Percentiles rank a stretch among this genome's conserved stretches.
Evolutionary conservation across 2,888 invertebrate species (phyloP).

Genomic region (Ophioninae sp.): DNA sequence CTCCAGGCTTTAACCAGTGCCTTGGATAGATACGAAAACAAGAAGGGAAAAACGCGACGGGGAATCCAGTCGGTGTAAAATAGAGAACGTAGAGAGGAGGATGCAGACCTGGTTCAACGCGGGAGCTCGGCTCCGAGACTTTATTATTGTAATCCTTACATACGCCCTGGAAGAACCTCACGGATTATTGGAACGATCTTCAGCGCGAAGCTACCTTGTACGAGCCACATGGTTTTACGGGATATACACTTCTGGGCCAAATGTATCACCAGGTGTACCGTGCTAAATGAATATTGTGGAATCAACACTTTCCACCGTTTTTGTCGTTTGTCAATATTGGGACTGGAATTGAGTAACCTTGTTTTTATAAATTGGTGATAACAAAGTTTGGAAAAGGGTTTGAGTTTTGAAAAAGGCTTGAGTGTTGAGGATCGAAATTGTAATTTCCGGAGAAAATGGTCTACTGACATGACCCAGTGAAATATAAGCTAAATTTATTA

Average conservation of each 20-base stretch:
- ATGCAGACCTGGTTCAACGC: conserved; percentile 4
- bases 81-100: conserved; percentile 42
- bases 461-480: too few species aligned
- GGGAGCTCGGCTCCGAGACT: conserved; percentile 68
- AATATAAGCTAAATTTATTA: too few species aligned
- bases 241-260: conserved; percentile 1
- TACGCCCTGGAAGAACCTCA: conserved; percentile 73
- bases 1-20: conserved; percentile 68
- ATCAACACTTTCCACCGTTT: too few species aligned
- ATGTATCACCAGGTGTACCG: background rate
- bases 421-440: too few species aligned
- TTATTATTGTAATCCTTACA: conserved; percentile 75
- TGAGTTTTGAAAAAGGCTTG: too few species aligned
- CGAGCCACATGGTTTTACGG: conserved; percentile 21
- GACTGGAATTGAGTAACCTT: too few species aligned
- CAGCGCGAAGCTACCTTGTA: conserved; percentile 68
- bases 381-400: too few species aligned
- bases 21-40: conserved; percentile 42
- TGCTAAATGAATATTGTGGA: too few species aligned
- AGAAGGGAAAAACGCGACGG: conserved; percentile 37
- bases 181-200: conserved; percentile 69
- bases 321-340: too few species aligned
- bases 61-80: conserved; percentile 34
- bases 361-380: too few species aligned
- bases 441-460: too few species aligned